phyloP scores from a whole-genome alignment of 2,888 invertebrate genomes.

The Habrosyne pyritoides region DNA sequence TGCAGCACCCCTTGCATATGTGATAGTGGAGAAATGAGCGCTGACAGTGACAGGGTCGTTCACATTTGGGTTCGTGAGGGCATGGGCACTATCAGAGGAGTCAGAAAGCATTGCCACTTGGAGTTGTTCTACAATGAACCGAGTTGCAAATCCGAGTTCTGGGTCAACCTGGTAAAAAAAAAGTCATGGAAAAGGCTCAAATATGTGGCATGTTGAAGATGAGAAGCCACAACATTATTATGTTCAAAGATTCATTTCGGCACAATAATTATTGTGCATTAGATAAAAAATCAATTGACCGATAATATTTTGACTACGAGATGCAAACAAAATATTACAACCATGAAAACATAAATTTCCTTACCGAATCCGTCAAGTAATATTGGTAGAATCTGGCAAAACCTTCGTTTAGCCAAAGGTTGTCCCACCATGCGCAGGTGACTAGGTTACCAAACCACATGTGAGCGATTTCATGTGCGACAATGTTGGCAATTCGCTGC shows the following conservation, averaged over 20 bases:
- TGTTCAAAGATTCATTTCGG: neutral
- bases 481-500: slow-evolving; percentile 86
- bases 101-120: slow-evolving; percentile 86
- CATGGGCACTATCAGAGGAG: slow-evolving; percentile 78
- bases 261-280: no score
- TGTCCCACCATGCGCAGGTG: slow-evolving; percentile 90
- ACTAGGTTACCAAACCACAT: slow-evolving; percentile 93
- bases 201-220: neutral
- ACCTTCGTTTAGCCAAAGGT: slow-evolving; percentile 87
- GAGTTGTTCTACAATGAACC: slow-evolving; percentile 87
- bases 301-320: no score
- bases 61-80: slow-evolving; percentile 82
- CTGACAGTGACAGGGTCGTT: slow-evolving; percentile 83
- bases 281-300: no score
- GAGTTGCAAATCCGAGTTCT: slow-evolving; percentile 59
- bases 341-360: slow-evolving; percentile 8
- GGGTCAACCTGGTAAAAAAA: slow-evolving; percentile 52
- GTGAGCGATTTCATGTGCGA: slow-evolving; percentile 91
- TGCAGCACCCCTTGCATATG: slow-evolving; percentile 86
- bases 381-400: slow-evolving; percentile 90
- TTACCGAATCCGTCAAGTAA: slow-evolving; percentile 80
- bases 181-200: neutral
- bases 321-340: neutral
- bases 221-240: no score
- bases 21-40: slow-evolving; percentile 86